A percentile compares a stretch with the other conserved stretches of the same genome.
Conservation (phyloP, 2,113 vertebrate species). For the Megalops atlanticus region DNA sequence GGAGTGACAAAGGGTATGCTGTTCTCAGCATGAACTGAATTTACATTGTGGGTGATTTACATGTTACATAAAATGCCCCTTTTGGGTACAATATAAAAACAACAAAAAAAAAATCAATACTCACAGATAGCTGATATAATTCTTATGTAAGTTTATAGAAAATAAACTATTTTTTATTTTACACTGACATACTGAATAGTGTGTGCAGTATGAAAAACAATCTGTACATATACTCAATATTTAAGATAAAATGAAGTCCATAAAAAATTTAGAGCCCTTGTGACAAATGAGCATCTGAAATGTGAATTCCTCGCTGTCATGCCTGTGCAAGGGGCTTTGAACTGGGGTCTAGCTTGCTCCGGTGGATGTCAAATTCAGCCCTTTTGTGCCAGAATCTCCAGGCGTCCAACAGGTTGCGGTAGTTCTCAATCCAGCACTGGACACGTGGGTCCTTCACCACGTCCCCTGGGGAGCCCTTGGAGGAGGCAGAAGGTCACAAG, state of each 20-base stretch:
- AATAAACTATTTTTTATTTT: background rate
- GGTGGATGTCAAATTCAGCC: slow-evolving; percentile 97
- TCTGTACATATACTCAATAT: too few species aligned
- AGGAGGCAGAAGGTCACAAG: background rate
- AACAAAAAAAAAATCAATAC: background rate
- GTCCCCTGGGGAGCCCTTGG: slow-evolving; percentile 87
- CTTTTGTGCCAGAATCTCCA: slow-evolving; percentile 99
- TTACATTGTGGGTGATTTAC: background rate
- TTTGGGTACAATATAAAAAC: background rate
- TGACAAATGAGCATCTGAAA: background rate
- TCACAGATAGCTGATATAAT: background rate
- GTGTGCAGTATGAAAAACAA: background rate
- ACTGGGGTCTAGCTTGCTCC: slow-evolving; percentile 94
- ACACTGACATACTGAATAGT: background rate
- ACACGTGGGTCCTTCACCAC: slow-evolving; percentile 94
- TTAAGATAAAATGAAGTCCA: too few species aligned
- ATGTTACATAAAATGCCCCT: background rate
- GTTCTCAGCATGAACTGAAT: background rate
- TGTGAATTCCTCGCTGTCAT: slow-evolving; percentile 47
- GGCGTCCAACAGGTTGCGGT: slow-evolving; percentile 93
- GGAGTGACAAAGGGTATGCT: slow-evolving; percentile 18
- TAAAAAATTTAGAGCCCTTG: too few species aligned
- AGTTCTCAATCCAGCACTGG: slow-evolving; percentile 98
- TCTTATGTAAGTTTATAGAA: background rate
- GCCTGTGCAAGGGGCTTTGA: slow-evolving; percentile 98